These are phyloP conservation scores for Hyalella azteca DNA, from an alignment of 2,888 invertebrate species.

Conservation along the genomic window DNA sequence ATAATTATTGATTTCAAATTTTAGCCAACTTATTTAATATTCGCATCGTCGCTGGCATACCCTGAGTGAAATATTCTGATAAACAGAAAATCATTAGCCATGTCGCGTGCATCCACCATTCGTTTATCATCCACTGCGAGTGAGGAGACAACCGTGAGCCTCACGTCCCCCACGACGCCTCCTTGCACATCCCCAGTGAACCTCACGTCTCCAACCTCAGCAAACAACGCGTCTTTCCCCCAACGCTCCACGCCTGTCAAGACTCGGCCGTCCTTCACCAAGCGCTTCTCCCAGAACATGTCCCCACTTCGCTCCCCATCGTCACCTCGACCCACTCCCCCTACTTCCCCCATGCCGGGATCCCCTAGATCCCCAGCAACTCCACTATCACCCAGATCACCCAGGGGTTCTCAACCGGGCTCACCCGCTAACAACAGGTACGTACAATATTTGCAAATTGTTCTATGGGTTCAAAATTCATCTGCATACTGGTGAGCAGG, in stretches of 20 bases:
- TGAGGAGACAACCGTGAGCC: slow-evolving; percentile 52
- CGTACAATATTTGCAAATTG: too few species aligned
- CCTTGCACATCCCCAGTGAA: slow-evolving; percentile 14
- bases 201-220: not conserved
- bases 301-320: not conserved
- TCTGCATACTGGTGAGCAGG: too few species aligned
- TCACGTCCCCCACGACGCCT: not conserved
- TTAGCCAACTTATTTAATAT: too few species aligned
- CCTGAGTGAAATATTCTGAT: not conserved
- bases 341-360: not conserved
- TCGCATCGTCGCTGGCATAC: too few species aligned
- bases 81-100: not conserved
- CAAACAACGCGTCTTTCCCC: not conserved
- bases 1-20: too few species aligned
- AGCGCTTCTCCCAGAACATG: not conserved
- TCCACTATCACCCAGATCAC: not conserved
- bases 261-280: not conserved
- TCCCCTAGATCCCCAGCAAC: slow-evolving; percentile 8
- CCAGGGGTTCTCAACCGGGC: not conserved
- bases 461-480: too few species aligned
- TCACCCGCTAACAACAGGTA: slow-evolving; percentile 15
- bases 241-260: not conserved
- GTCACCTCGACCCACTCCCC: not conserved
- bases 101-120: slow-evolving; percentile 52
- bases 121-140: slow-evolving; percentile 53